Base-by-base conservation (phyloP, 1,140 invertebrate genomes). In the Leptonema lineaticorne region DNA sequence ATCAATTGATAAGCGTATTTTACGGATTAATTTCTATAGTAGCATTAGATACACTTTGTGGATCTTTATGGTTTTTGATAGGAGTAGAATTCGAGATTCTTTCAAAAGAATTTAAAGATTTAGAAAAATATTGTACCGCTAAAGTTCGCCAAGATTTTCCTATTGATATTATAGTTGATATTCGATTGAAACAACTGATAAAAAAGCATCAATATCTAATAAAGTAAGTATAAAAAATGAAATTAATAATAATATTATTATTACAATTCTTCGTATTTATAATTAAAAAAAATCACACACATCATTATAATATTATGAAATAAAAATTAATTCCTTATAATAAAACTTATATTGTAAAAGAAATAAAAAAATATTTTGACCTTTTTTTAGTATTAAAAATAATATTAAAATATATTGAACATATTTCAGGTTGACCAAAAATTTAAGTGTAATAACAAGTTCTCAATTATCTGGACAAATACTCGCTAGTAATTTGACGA, bases 131-230 rank as follows among this genome's bases (percentile, higher is more conserved):
- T 26, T 66, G 50, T 57, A 1, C 9, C 7, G 27, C 2, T 26
- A 0, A 56, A 30, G 28, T 9, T 20, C 3, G 1, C 1, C 30
- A 33, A 18, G 26, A 30, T 14, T 4, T 29, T 50, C n/a, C 33
- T 2, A 2, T 48, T 9, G 3, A 63, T 6, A 20, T 18, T 14
- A 30, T 46, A n/a, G 18, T 20, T 4, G 16, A 58, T 20, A 27
- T 24, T 18, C 29, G 63, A 20, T 63, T 70, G 41, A 41, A 29
- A 41, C 6, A 53, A 29, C 27, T 70, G 22, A 57, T 69, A 18
- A 58, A 56, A 37, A 62, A 56, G 67, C 71, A 72, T 63, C 71
- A 72, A 27, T 60, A 50, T 22, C 8, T 72, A 9, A 60, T 72
- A n/a, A 22, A 45, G 70, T 72, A 56, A 58, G 70, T 71, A 24